Percentiles rank a stretch among this genome's conserved stretches.
Conservation (phyloP, 2,888 invertebrate species). For the Psylliodes chrysocephalus region DNA sequence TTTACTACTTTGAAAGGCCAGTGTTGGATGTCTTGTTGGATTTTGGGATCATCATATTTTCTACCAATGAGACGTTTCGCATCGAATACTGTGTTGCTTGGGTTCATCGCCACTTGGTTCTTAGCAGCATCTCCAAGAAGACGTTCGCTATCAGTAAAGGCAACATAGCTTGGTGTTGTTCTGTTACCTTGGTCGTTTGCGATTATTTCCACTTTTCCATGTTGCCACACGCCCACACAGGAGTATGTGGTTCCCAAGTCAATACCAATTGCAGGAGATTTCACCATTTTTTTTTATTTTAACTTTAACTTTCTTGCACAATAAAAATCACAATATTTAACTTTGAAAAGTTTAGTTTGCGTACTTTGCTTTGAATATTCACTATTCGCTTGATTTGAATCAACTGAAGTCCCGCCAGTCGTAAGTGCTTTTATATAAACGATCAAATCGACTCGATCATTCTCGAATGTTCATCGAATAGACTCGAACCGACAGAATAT, state of each 20-base stretch:
- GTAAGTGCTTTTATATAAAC: slow-evolving; percentile 33
- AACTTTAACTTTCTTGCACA: neutral
- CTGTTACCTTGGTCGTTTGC: slow-evolving; percentile 88
- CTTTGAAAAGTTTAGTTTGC: neutral
- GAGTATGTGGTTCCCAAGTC: slow-evolving; percentile 91
- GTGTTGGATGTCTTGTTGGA: slow-evolving; percentile 83
- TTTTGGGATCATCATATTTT: slow-evolving; percentile 78
- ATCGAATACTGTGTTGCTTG: slow-evolving; percentile 77
- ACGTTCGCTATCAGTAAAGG: slow-evolving; percentile 76
- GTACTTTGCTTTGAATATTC: neutral
- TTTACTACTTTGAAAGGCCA: slow-evolving; percentile 84
- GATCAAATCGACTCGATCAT: slow-evolving; percentile 30
- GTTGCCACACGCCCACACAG: slow-evolving; percentile 84
- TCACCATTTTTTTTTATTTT: slow-evolving; percentile 49
- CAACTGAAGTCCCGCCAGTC: slow-evolving; percentile 23
- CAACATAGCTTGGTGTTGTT: slow-evolving; percentile 84
- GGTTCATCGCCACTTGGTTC: slow-evolving; percentile 79
- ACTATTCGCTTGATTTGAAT: slow-evolving; percentile 28
- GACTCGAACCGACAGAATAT: neutral
- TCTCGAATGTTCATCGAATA: slow-evolving; percentile 21
- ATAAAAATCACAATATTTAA: neutral
- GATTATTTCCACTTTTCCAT: slow-evolving; percentile 86
- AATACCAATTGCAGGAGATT: slow-evolving; percentile 76
- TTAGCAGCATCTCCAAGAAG: slow-evolving; percentile 78
- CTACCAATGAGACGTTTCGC: slow-evolving; percentile 83